Evolutionary conservation across 2,113 vertebrate species (phyloP), one percentile per base, ranked within the genome.

Genomic region (Rhombomys opimus): DNA sequence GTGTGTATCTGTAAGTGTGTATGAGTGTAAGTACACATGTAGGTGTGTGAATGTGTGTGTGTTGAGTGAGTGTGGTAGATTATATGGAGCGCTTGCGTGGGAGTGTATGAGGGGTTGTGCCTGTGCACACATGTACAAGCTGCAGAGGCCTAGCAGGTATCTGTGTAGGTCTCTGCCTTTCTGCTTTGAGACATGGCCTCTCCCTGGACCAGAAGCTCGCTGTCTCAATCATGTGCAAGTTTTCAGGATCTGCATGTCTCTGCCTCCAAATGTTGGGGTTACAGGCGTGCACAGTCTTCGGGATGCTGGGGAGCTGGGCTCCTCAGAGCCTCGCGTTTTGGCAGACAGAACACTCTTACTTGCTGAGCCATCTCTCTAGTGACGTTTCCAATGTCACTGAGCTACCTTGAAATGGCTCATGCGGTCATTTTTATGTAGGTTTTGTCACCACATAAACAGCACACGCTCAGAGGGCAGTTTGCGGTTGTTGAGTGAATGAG

Each of bases 251-350:
- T 22, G 9, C 17, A 15, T 32, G 61, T 46, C 84, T 86, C 84
- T 0, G 1, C 17, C 41, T 68, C 41, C 11, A 0, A 41, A 52
- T 22, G 63, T 20, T 32, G 11, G 15, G n/a, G 22, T n/a, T 27
- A 38, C 27, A 1, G 11, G 27, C 84, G 32, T 50, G 41, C 5
- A 50, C 41, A 22, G 41, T 41, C 63, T 86, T 61, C 14, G 30
- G 84, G 30, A 35, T 12, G 10, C 84, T 50, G 41, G 82, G 23
- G 15, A 67, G 30, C 50, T 32, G 61, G 67, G 50, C 84, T 86
- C 14, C 84, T 86, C 14, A 32, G 63, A 67, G 17, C 41, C 30
- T 61, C 41, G 35, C 46, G 22, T 38, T 46, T 35, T 50, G 46
- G 84, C 41, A 67, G 41, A 50, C 27, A 25, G 46, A 32, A 25